These are phyloP conservation scores for Myotis myotis DNA, from an alignment of 2,797 vertebrate genomes.

Conservation along the genomic window DNA sequence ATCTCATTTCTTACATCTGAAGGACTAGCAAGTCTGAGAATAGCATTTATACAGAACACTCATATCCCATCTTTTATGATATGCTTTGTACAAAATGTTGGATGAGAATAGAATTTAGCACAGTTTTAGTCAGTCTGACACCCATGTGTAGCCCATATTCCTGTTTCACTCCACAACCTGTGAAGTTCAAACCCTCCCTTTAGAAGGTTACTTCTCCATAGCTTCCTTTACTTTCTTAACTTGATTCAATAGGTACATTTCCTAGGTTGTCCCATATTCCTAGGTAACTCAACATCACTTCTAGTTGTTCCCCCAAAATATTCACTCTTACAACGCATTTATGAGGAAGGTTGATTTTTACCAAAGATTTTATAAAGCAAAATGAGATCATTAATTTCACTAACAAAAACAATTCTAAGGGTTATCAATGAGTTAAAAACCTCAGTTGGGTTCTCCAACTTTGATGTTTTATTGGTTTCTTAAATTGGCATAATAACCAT, in stretches of 20 bases:
- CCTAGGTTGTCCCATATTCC: background rate
- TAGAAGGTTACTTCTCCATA: background rate
- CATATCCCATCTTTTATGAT: background rate
- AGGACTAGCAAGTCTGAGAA: background rate
- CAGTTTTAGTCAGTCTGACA: background rate
- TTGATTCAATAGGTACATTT: background rate
- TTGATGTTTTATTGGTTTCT: background rate
- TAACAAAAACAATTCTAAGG: background rate
- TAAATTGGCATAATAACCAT: background rate
- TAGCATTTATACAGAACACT: background rate
- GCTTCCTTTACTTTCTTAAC: background rate
- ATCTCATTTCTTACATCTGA: background rate
- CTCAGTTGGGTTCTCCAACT: background rate
- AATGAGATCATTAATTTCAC: background rate
- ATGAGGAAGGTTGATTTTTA: background rate
- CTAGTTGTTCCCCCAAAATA: background rate
- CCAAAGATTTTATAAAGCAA: background rate
- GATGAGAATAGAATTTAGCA: background rate
- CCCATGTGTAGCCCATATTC: background rate
- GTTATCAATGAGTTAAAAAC: background rate
- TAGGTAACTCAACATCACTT: background rate
- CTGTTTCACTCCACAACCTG: background rate
- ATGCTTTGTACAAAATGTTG: background rate
- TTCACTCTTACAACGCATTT: background rate
- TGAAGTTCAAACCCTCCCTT: background rate